A percentile compares a stretch with the other conserved stretches of the same genome.
phyloP scores from a whole-genome alignment of 2,888 invertebrate genomes.

The Chloroclystis v-ata region DNA sequence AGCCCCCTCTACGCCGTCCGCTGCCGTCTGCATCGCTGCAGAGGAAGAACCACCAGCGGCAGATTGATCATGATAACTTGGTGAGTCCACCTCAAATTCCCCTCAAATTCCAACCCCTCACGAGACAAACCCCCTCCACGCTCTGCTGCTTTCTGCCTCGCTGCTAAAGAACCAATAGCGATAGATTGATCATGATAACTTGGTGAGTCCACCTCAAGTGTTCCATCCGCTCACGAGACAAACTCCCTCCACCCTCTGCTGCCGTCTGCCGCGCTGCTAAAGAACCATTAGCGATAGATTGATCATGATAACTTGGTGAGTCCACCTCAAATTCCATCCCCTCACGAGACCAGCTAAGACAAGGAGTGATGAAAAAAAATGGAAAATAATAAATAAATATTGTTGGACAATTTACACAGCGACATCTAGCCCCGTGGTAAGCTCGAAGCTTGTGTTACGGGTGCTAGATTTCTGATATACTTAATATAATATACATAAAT shows the following conservation, averaged over 20 bases:
- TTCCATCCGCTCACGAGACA: not conserved
- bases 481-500: too few relatives aligned
- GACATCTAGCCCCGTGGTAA: too few relatives aligned
- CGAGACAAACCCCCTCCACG: constrained; percentile 32
- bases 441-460: too few relatives aligned
- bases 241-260: constrained; percentile 34
- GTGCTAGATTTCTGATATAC: too few relatives aligned
- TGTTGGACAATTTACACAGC: too few relatives aligned
- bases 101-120: too few relatives aligned
- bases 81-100: constrained; percentile 33
- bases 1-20: constrained; percentile 36
- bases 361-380: too few relatives aligned
- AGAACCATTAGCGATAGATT: constrained; percentile 75
- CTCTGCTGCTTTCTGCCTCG: constrained; percentile 65
- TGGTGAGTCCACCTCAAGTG: constrained; percentile 43
- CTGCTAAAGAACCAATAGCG: constrained; percentile 74
- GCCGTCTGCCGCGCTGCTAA: constrained; percentile 70
- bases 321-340: not conserved
- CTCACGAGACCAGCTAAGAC: too few relatives aligned
- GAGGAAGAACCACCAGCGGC: constrained; percentile 73
- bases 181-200: constrained; percentile 78
- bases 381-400: too few relatives aligned
- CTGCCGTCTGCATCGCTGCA: constrained; percentile 68
- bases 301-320: constrained; percentile 77
- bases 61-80: constrained; percentile 79